A percentile compares a stretch with the other conserved stretches of the same genome.
Conservation (phyloP, 2,888 invertebrate species). For the Allolobophora icterica region DNA sequence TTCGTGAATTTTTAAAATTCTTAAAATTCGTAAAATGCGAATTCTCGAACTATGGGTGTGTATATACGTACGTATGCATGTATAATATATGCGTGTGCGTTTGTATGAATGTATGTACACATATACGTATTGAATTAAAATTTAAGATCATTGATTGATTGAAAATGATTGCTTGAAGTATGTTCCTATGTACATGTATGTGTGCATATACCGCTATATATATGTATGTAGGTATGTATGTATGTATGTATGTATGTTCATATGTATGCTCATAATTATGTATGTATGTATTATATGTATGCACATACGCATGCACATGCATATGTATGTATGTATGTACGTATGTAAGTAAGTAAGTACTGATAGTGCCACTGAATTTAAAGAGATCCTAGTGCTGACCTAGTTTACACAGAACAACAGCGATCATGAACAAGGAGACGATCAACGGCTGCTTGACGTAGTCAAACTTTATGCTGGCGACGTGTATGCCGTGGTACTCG, state of each 20-base stretch:
- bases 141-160: too few relatives aligned
- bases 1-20: too few relatives aligned
- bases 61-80: too few relatives aligned
- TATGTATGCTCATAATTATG: too few relatives aligned
- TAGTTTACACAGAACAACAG: conserved; percentile 68
- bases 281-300: not conserved
- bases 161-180: not conserved
- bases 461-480: conserved; percentile 63
- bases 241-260: too few relatives aligned
- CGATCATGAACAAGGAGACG: conserved; percentile 67
- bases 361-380: not conserved
- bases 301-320: not conserved
- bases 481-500: conserved; percentile 52
- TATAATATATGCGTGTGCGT: not conserved
- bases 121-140: not conserved
- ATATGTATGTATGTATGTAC: not conserved
- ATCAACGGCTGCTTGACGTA: conserved; percentile 67
- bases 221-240: too few relatives aligned
- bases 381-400: conserved; percentile 58
- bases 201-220: too few relatives aligned
- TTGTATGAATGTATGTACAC: not conserved
- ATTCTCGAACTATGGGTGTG: too few relatives aligned
- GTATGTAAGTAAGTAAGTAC: not conserved
- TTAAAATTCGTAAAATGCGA: too few relatives aligned
- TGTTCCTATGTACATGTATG: not conserved